phyloP scores from a whole-genome alignment of 2,113 vertebrate species.

The Tetrao urogallus region DNA sequence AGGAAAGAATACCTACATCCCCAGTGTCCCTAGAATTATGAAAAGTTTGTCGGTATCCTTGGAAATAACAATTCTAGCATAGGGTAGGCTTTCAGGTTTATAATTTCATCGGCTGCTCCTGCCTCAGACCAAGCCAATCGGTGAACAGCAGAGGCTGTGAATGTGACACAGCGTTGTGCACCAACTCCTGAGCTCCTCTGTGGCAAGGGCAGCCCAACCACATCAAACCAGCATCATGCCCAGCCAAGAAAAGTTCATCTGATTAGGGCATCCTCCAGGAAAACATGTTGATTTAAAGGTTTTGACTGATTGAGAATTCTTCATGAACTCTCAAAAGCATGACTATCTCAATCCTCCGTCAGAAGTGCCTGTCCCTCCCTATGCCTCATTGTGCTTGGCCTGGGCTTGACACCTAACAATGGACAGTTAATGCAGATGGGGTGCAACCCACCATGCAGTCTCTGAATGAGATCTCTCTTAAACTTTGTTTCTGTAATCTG shows the following conservation, averaged over 20 bases:
- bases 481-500: background rate
- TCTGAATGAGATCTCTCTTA: background rate
- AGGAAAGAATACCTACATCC: background rate
- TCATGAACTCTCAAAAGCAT: background rate
- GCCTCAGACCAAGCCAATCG: background rate
- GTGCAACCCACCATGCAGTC: background rate
- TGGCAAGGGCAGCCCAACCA: background rate
- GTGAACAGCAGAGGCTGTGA: background rate
- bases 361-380: background rate
- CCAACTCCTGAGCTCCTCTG: background rate
- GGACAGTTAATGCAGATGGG: background rate
- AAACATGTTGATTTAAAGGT: background rate
- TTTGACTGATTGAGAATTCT: background rate
- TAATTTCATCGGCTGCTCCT: background rate
- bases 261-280: background rate
- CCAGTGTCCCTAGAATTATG: background rate
- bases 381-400: background rate
- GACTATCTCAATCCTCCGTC: rapidly evolving
- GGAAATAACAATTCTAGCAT: background rate
- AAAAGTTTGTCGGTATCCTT: background rate
- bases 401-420: background rate
- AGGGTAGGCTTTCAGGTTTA: background rate
- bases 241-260: background rate
- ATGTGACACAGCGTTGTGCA: background rate
- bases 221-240: background rate